Conservation (phyloP, 2,113 vertebrate species). For the Platysternon megacephalum region DNA sequence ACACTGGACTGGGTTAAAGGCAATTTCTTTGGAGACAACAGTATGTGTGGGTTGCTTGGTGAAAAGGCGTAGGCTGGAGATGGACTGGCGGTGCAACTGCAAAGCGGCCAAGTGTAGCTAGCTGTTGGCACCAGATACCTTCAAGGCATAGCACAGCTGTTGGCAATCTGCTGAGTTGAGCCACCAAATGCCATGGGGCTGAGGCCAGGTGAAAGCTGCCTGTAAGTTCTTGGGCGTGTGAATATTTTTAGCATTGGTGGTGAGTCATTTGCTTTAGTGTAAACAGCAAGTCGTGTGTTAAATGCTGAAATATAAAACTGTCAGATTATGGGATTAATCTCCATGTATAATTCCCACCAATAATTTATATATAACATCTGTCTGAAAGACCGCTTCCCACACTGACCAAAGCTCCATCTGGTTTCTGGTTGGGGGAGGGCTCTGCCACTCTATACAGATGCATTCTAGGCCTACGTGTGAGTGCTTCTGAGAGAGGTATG, state of each 20-base stretch:
- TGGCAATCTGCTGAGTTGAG: background rate
- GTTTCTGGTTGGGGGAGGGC: conserved; percentile 47
- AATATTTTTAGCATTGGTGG: conserved; percentile 39
- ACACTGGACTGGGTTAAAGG: background rate
- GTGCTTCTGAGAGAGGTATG: conserved; percentile 63
- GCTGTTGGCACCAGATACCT: background rate
- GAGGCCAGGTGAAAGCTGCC: background rate
- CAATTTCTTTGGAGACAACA: background rate
- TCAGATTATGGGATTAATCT: conserved; percentile 55
- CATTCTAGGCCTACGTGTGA: conserved; percentile 56
- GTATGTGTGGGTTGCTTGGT: background rate
- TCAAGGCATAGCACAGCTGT: background rate
- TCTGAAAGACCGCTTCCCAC: conserved; percentile 71
- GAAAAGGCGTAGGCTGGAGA: background rate
- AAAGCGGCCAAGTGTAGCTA: background rate
- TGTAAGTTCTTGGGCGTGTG: background rate
- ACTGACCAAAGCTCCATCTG: conserved; percentile 74
- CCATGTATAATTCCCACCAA: conserved; percentile 67
- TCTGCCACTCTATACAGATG: conserved; percentile 65
- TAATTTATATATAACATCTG: conserved; percentile 61
- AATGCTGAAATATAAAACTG: conserved; percentile 48
- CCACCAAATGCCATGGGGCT: background rate
- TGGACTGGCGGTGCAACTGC: background rate
- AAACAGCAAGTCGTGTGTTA: conserved; percentile 63
- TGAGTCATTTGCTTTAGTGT: conserved; percentile 31